These are phyloP conservation scores for Dryomyza anilis DNA, from an alignment of 2,888 invertebrate species.

Conservation along the genomic window DNA sequence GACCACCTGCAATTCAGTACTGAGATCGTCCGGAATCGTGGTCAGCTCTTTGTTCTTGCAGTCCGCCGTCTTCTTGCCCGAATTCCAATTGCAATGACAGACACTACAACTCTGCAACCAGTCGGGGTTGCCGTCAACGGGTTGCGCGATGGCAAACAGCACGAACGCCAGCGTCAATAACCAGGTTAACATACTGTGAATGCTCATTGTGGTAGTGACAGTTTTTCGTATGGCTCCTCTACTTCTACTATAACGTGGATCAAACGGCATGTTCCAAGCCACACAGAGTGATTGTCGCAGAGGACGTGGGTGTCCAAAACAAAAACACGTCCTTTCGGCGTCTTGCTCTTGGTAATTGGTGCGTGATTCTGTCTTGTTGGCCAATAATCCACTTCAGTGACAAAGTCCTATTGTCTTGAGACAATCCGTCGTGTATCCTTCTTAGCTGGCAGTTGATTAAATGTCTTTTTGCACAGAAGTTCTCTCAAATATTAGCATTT, in stretches of 20 bases:
- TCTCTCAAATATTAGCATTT: too few species aligned
- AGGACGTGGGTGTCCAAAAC: too few species aligned
- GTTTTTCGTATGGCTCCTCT: slow-evolving; percentile 5
- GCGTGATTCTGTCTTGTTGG: too few species aligned
- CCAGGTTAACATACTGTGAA: slow-evolving; percentile 1
- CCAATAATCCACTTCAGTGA: too few species aligned
- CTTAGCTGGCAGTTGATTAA: too few species aligned
- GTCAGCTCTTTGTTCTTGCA: slow-evolving; percentile 72
- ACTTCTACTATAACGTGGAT: slow-evolving; percentile 16
- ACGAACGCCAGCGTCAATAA: slow-evolving; percentile 35
- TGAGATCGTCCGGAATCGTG: slow-evolving; percentile 74
- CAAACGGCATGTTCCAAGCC: too few species aligned
- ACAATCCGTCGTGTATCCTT: too few species aligned
- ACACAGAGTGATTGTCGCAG: too few species aligned
- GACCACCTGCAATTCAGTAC: slow-evolving; percentile 73
- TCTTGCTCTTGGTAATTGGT: too few species aligned
- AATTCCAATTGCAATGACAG: slow-evolving; percentile 85
- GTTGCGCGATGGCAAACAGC: slow-evolving; percentile 35
- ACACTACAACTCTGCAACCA: slow-evolving; percentile 57
- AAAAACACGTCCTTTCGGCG: too few species aligned
- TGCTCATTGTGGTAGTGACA: neutral
- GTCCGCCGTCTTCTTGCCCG: slow-evolving; percentile 82
- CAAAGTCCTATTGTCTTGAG: too few species aligned
- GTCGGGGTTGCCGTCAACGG: slow-evolving; percentile 47
- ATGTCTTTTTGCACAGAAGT: too few species aligned